Conservation (phyloP, 2,888 invertebrate species). For the Galeopsomyia nigrocyanea region DNA sequence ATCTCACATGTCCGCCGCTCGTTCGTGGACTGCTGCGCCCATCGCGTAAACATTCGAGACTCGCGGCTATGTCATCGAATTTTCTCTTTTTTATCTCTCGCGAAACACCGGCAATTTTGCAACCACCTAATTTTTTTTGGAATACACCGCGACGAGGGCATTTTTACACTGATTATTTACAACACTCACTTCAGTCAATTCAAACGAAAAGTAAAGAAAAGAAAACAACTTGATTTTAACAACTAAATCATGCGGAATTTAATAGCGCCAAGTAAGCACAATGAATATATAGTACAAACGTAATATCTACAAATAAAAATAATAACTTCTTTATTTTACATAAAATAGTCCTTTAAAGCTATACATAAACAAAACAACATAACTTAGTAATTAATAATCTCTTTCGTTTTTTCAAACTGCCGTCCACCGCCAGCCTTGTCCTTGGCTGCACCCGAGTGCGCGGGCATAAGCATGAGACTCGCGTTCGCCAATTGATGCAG, state of each 20-base stretch:
- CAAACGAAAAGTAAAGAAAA: no score
- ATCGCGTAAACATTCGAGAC: constrained; percentile 26
- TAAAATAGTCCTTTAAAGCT: background rate
- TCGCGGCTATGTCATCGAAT: background rate
- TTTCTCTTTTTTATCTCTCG: no score
- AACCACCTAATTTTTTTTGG: no score
- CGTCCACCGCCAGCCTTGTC: constrained; percentile 30
- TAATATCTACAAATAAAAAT: no score
- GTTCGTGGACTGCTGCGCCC: constrained; percentile 58
- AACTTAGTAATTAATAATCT: constrained; percentile 32
- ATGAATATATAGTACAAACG: no score
- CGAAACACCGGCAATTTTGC: no score
- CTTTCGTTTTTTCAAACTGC: constrained; percentile 38
- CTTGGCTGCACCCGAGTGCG: background rate
- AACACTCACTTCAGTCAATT: constrained; percentile 37
- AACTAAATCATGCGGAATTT: no score
- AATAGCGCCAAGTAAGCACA: no score
- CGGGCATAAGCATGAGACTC: constrained; percentile 10
- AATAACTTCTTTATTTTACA: no score
- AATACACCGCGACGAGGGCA: background rate
- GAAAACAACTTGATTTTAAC: no score
- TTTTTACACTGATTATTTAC: background rate
- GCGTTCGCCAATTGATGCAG: constrained; percentile 17
- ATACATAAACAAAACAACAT: background rate
- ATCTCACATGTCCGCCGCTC: constrained; percentile 65